phyloP scores from a whole-genome alignment of 2,113 vertebrate species.

The Dicerorhinus sumatrensis region DNA sequence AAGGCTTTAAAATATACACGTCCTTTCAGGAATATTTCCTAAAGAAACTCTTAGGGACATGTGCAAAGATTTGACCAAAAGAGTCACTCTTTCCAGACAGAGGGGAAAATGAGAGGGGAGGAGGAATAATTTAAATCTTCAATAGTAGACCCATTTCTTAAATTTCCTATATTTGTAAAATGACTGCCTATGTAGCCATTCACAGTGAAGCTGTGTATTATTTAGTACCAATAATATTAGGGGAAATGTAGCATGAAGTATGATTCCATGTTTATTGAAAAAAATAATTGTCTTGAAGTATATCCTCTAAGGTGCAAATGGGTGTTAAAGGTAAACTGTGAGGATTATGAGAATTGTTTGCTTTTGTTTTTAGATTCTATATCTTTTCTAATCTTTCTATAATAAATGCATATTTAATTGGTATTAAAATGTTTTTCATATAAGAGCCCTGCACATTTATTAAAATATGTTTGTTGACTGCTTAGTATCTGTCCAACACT shows the following conservation, averaged over 20 bases:
- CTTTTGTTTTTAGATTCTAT: background rate
- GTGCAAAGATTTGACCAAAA: background rate
- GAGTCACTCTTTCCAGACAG: background rate
- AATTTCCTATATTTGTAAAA: background rate
- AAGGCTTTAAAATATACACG: background rate
- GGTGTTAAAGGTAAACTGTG: background rate
- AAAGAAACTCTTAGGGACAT: background rate
- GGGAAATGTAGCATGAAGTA: background rate
- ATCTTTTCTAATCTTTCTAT: background rate
- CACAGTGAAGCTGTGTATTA: background rate
- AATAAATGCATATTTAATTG: background rate
- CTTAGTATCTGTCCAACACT: background rate
- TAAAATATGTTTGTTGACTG: background rate
- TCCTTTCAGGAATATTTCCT: background rate
- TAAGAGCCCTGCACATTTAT: conserved; percentile 1
- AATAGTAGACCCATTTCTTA: background rate
- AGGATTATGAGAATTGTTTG: background rate
- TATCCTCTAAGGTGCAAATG: background rate
- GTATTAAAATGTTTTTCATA: background rate
- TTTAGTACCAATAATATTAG: background rate
- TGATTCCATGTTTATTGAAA: background rate
- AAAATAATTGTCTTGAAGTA: background rate
- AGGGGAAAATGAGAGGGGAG: background rate
- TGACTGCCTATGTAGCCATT: background rate
- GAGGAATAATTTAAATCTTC: background rate